phyloP scores from a whole-genome alignment of 2,113 vertebrate genomes.

The Enhydra lutris region DNA sequence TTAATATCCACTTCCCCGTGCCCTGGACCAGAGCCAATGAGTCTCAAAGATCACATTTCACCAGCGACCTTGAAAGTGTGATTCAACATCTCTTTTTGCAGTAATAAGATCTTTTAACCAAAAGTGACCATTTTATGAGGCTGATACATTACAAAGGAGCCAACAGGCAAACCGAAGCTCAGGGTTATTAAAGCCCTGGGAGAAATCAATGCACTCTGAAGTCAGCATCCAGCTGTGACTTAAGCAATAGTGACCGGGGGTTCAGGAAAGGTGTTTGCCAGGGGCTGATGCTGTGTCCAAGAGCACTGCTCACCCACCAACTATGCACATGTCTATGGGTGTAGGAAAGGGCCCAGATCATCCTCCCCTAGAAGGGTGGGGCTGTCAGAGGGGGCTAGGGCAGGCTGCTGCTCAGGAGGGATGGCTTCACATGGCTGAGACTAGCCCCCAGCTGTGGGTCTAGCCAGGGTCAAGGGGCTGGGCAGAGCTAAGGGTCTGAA shows the following conservation, averaged over 20 bases:
- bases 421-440: neutral
- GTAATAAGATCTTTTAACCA: constrained; percentile 78
- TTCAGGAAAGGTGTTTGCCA: constrained; percentile 32
- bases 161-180: constrained; percentile 47
- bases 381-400: too few relatives aligned
- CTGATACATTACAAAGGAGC: constrained; percentile 37
- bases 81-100: constrained; percentile 75
- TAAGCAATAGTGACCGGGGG: constrained; percentile 39
- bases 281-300: neutral
- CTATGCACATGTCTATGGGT: neutral
- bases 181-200: constrained; percentile 60
- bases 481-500: neutral
- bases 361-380: neutral
- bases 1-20: constrained; percentile 48
- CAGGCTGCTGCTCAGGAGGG: neutral
- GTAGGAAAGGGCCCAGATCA: neutral
- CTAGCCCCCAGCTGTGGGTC: neutral
- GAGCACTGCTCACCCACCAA: neutral
- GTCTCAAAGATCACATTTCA: constrained; percentile 79
- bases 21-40: constrained; percentile 72
- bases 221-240: constrained; percentile 32
- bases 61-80: constrained; percentile 77
- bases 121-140: constrained; percentile 73
- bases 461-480: neutral
- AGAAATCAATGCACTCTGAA: constrained; percentile 51